Evolutionary conservation across 1,140 invertebrate genomes (phyloP).

Genomic region (Leguminivora glycinivorella): DNA sequence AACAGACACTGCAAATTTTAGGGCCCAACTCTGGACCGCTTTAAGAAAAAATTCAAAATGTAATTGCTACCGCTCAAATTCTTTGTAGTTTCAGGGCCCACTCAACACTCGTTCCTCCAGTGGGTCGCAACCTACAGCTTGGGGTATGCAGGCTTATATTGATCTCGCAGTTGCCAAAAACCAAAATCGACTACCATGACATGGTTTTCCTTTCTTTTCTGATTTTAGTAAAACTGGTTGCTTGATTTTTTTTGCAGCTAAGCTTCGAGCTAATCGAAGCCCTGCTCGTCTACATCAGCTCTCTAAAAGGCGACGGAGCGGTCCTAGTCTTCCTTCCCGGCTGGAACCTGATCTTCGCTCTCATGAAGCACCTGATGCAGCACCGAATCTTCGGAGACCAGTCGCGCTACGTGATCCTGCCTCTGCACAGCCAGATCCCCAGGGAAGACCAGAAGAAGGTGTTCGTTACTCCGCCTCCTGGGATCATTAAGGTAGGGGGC

Average conservation of each 20-base stretch:
- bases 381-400: conserved; percentile 87
- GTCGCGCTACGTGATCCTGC: conserved; percentile 85
- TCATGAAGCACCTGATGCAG: conserved; percentile 91
- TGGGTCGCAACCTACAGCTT: too few relatives aligned
- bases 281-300: conserved; percentile 88
- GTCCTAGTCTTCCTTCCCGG: conserved; percentile 96
- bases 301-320: conserved; percentile 87
- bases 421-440: conserved; percentile 94
- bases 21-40: too few relatives aligned
- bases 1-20: too few relatives aligned
- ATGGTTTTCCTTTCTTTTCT: too few relatives aligned
- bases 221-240: too few relatives aligned
- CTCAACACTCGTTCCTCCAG: too few relatives aligned
- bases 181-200: neutral
- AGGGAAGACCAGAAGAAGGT: conserved; percentile 94
- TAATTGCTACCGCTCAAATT: too few relatives aligned
- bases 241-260: conserved; percentile 79
- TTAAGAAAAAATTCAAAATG: too few relatives aligned
- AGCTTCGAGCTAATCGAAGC: conserved; percentile 95
- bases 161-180: too few relatives aligned
- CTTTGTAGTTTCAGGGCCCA: too few relatives aligned
- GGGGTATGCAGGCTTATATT: too few relatives aligned
- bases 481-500: conserved; percentile 68
- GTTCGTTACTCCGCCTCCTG: conserved; percentile 87
- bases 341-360: conserved; percentile 95